A percentile compares a stretch with the other conserved stretches of the same genome.
Conservation (phyloP, 2,113 vertebrate genomes). For the Anseranas semipalmata region DNA sequence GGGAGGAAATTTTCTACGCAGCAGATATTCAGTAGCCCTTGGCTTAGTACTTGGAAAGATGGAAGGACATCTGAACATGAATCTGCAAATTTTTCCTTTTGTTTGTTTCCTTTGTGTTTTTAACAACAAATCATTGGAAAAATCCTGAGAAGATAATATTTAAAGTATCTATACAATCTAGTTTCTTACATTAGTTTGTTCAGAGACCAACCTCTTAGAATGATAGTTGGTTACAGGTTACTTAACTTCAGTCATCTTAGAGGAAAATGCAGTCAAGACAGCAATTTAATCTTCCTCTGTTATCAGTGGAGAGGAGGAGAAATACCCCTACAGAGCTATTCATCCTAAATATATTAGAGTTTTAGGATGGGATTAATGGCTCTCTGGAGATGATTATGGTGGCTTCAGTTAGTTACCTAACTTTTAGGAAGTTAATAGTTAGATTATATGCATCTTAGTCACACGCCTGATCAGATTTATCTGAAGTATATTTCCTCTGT, state of each 20-base stretch:
- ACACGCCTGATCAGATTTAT: neutral
- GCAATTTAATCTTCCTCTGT: constrained; percentile 20
- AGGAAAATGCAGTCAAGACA: neutral
- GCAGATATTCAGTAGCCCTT: neutral
- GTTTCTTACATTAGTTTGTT: neutral
- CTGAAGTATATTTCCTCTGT: neutral
- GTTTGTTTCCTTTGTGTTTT: neutral
- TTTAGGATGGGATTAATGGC: constrained; percentile 47
- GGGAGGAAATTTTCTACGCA: neutral
- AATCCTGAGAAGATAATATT: neutral
- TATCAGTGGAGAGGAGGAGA: constrained; percentile 1
- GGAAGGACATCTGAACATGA: neutral
- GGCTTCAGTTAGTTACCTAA: constrained; percentile 15
- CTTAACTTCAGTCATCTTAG: neutral
- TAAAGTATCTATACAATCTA: neutral
- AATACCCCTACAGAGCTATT: constrained; percentile 23
- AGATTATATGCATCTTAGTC: neutral
- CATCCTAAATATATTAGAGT: constrained; percentile 42
- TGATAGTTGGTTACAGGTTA: neutral
- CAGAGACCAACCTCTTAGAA: neutral
- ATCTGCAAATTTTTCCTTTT: neutral
- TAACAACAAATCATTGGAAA: neutral
- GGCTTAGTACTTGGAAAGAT: neutral
- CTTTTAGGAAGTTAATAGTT: constrained; percentile 5
- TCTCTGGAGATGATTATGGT: constrained; percentile 33